Evolutionary conservation across 2,113 vertebrate genomes (phyloP).

Genomic region (Vanacampus margaritifer): DNA sequence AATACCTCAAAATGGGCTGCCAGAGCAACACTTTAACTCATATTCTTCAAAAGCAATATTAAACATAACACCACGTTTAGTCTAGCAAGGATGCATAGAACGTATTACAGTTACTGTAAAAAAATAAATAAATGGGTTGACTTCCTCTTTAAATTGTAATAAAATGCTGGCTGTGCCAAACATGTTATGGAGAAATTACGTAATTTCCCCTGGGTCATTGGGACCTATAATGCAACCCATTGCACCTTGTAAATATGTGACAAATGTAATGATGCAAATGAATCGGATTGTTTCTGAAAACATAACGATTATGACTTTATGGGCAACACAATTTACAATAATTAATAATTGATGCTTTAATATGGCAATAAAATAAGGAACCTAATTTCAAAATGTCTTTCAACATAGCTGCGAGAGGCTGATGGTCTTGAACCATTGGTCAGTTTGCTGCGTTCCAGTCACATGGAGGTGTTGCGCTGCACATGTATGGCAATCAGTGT

Average conservation of each 20-base stretch:
- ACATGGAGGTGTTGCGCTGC: slow-evolving; percentile 77
- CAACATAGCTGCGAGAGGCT: slow-evolving; percentile 73
- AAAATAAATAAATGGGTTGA: too few relatives aligned
- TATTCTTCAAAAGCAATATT: too few relatives aligned
- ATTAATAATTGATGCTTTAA: too few relatives aligned
- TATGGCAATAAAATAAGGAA: background rate
- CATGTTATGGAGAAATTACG: too few relatives aligned
- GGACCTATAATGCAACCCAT: background rate
- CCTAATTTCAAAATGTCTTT: background rate
- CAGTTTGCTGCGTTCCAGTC: slow-evolving; percentile 75
- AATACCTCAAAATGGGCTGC: too few relatives aligned
- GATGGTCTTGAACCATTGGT: slow-evolving; percentile 78
- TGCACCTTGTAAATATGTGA: background rate
- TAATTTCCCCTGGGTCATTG: background rate
- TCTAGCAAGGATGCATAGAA: too few relatives aligned
- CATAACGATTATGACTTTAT: background rate
- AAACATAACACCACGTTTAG: too few relatives aligned
- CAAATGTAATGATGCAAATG: background rate
- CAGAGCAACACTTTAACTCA: too few relatives aligned
- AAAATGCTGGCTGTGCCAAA: background rate
- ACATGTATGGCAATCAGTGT: slow-evolving; percentile 80
- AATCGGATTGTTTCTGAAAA: background rate
- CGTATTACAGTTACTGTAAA: too few relatives aligned
- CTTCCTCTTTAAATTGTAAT: background rate
- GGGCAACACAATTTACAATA: background rate